A percentile compares a stretch with the other conserved stretches of the same genome.
phyloP scores from a whole-genome alignment of 2,113 vertebrate species.

The Myrmecobius fasciatus region DNA sequence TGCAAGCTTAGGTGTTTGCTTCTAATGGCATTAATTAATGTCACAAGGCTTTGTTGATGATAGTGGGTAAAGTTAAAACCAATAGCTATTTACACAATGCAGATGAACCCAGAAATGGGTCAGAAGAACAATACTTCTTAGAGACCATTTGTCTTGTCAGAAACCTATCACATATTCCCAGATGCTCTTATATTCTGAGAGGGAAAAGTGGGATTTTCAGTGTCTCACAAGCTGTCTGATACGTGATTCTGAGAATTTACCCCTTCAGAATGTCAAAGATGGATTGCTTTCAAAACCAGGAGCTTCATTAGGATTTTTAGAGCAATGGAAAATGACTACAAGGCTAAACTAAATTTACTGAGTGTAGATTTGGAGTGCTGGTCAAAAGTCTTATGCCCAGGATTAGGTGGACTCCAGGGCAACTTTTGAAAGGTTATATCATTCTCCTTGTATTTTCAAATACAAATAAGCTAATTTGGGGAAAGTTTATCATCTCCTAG shows the following conservation, averaged over 20 bases:
- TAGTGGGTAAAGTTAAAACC: conserved; percentile 71
- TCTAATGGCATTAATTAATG: conserved; percentile 76
- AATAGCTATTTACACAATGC: conserved; percentile 58
- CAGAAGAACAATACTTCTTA: conserved; percentile 66
- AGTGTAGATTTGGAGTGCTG: conserved; percentile 33
- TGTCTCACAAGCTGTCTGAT: conserved; percentile 35
- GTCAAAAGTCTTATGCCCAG: neutral
- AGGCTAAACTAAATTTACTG: neutral
- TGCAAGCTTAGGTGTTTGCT: conserved; percentile 65
- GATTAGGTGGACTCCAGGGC: conserved; percentile 52
- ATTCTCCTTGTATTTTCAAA: conserved; percentile 43
- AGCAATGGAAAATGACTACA: conserved; percentile 54
- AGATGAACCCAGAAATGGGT: conserved; percentile 64
- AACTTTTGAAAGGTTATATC: neutral
- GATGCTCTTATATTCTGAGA: conserved; percentile 41
- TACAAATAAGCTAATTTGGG: conserved; percentile 58
- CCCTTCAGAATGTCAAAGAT: conserved; percentile 56
- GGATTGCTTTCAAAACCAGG: conserved; percentile 38
- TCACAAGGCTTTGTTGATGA: conserved; percentile 57
- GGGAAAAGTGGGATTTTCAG: conserved; percentile 40
- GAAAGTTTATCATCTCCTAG: neutral
- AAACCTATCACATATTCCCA: conserved; percentile 20
- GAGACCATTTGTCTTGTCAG: conserved; percentile 61
- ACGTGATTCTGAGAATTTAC: neutral
- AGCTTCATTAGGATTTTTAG: conserved; percentile 65